A percentile compares a stretch with the other conserved stretches of the same genome.
Evolutionary conservation across 1,140 invertebrate genomes (phyloP).

Genomic region (Grapholita molesta): DNA sequence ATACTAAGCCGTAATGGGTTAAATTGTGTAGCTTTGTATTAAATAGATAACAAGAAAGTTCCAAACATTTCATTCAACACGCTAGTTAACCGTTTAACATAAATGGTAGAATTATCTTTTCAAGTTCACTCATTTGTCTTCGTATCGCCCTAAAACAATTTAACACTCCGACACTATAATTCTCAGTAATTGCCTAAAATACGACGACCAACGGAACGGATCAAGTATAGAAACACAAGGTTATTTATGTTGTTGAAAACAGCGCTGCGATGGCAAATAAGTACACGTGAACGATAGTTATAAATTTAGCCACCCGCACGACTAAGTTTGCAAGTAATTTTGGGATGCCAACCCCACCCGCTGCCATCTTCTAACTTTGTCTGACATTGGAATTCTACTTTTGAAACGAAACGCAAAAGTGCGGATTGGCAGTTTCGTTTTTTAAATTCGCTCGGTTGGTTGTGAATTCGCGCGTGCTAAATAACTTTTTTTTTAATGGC

Average conservation of each 20-base stretch:
- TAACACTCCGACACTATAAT: conserved; percentile 26
- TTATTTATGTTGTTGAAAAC: not conserved
- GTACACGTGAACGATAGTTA: not conserved
- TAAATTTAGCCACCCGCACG: not conserved
- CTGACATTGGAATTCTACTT: conserved; percentile 42
- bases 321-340: conserved; percentile 13
- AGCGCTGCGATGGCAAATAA: not conserved
- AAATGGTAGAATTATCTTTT: conserved; percentile 1
- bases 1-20: not conserved
- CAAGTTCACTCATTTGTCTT: conserved; percentile 17
- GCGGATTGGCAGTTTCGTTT: conserved; percentile 12
- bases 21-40: not conserved
- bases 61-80: not conserved
- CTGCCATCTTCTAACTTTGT: conserved; percentile 45
- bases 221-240: not conserved
- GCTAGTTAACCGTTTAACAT: not conserved
- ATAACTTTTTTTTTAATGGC: not conserved
- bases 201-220: conserved; percentile 45
- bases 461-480: not conserved
- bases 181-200: conserved; percentile 40
- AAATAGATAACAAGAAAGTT: not conserved
- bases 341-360: conserved; percentile 29
- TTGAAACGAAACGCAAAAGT: conserved; percentile 26
- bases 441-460: not conserved
- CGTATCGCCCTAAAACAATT: conserved; percentile 19